Conservation (phyloP, 2,888 invertebrate species). For the Seladonia tumulorum region DNA sequence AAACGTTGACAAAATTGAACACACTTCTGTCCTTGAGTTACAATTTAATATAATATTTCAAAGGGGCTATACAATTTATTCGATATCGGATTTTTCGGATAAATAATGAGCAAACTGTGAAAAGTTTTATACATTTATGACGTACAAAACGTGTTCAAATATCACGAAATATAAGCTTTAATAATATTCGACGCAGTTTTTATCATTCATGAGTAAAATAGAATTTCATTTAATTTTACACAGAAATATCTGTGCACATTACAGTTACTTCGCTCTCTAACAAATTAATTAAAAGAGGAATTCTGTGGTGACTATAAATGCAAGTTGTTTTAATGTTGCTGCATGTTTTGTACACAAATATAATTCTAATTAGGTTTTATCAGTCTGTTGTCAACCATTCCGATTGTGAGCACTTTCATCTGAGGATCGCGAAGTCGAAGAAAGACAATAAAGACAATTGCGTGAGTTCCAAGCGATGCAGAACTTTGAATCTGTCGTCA, state of each 20-base stretch:
- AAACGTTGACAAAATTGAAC: too few species aligned
- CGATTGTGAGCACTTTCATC: neutral
- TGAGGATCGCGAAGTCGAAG: neutral
- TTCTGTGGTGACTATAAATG: neutral
- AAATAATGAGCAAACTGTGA: too few species aligned
- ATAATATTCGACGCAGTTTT: neutral
- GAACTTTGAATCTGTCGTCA: conserved; percentile 8
- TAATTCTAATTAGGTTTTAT: neutral
- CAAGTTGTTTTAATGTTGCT: neutral
- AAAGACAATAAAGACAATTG: conserved; percentile 20
- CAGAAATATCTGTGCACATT: neutral
- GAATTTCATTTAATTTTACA: neutral
- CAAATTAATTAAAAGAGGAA: neutral
- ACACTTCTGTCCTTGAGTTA: neutral
- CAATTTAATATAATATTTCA: neutral
- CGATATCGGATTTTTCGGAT: neutral
- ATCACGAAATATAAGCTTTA: too few species aligned
- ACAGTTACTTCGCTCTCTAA: neutral
- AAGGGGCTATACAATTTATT: neutral
- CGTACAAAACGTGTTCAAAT: too few species aligned
- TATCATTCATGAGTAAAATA: neutral
- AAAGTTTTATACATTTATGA: too few species aligned
- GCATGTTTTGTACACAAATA: neutral
- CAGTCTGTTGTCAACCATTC: neutral
- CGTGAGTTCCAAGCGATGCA: conserved; percentile 4